phyloP scores from a whole-genome alignment of 2,888 invertebrate genomes.

The Pedicia rivosa region DNA sequence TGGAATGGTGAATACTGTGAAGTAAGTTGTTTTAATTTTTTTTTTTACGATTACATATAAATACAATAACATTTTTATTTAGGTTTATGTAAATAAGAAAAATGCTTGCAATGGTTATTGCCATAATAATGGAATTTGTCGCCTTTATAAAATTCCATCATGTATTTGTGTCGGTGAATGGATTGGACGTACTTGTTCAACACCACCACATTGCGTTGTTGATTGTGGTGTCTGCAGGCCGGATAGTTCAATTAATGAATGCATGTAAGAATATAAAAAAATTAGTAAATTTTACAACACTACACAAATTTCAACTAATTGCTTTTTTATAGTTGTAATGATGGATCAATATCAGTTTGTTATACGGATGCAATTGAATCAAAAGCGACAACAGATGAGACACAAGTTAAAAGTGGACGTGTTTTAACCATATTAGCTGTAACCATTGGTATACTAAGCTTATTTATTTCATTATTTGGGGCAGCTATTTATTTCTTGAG shows the following conservation, averaged over 20 bases:
- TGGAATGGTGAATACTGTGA: slow-evolving; percentile 41
- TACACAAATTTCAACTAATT: no score
- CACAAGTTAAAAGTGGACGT: slow-evolving; percentile 21
- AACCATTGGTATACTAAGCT: slow-evolving; percentile 20
- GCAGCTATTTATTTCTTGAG: slow-evolving; percentile 28
- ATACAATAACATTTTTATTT: no score
- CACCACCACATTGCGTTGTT: slow-evolving; percentile 27
- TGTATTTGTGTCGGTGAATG: slow-evolving; percentile 41
- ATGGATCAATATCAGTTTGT: slow-evolving; percentile 23
- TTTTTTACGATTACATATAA: no score
- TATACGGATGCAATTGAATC: slow-evolving; percentile 27
- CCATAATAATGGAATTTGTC: slow-evolving; percentile 41
- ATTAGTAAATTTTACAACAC: not conserved
- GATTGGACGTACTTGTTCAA: slow-evolving; percentile 38
- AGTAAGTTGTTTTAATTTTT: slow-evolving; percentile 22
- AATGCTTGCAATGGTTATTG: slow-evolving; percentile 44
- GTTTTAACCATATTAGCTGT: slow-evolving; percentile 23
- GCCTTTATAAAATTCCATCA: slow-evolving; percentile 30
- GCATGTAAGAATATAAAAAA: slow-evolving; percentile 23
- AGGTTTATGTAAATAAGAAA: slow-evolving; percentile 42
- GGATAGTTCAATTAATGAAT: slow-evolving; percentile 29
- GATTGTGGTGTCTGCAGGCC: slow-evolving; percentile 25
- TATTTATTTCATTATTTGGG: slow-evolving; percentile 23
- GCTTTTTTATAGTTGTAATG: slow-evolving; percentile 18
- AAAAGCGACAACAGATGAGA: slow-evolving; percentile 24